Conservation (phyloP, 2,113 vertebrate species). For the Calidris pugnax region DNA sequence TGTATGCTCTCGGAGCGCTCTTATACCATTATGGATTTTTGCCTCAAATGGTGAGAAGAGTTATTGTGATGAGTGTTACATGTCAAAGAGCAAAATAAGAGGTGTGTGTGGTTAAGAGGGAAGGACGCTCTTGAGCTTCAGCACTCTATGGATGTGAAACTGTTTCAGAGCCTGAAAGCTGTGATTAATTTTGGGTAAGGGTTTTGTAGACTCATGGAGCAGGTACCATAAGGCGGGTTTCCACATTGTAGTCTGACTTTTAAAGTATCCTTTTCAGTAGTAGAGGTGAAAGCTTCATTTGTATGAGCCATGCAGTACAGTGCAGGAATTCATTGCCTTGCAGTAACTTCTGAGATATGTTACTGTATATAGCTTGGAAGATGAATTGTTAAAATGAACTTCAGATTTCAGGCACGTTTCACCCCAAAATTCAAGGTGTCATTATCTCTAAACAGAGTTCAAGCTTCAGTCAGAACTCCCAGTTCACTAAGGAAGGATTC, state of each 20-base stretch:
- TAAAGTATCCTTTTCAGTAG: neutral
- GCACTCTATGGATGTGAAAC: neutral
- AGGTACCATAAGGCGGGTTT: rapidly evolving
- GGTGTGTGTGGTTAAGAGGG: rapidly evolving
- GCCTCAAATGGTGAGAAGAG: neutral
- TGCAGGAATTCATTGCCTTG: neutral
- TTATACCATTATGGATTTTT: neutral
- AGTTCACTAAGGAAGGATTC: neutral
- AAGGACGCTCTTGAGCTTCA: neutral
- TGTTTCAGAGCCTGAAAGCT: neutral
- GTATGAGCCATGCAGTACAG: rapidly evolving
- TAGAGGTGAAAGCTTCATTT: neutral
- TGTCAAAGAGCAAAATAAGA: neutral
- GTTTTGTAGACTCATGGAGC: neutral
- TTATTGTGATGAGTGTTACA: rapidly evolving
- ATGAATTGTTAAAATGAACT: neutral
- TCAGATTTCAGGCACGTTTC: rapidly evolving
- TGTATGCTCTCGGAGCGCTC: neutral
- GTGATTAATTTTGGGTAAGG: neutral
- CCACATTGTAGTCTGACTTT: neutral
- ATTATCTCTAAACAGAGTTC: neutral
- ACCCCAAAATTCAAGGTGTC: neutral
- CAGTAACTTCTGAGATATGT: neutral
- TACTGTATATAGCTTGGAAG: rapidly evolving
- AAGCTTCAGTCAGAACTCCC: neutral